Conservation (phyloP, 2,888 invertebrate species). For the Drosophila putrida region DNA sequence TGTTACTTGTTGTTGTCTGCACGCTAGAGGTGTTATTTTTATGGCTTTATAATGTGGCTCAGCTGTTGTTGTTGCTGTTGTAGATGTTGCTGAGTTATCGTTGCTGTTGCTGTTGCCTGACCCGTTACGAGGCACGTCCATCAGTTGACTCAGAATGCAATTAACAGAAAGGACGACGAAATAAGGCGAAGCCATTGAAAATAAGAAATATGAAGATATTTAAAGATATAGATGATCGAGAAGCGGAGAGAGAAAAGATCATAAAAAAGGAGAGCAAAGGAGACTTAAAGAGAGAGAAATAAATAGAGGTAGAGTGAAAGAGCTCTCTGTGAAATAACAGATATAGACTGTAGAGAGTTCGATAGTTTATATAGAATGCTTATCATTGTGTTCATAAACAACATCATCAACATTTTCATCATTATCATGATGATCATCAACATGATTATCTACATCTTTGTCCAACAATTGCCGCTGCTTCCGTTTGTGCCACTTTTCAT, state of each 20-base stretch:
- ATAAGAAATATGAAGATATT: neutral
- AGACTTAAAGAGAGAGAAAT: neutral
- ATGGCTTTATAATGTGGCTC: constrained; percentile 76
- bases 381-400: too few relatives aligned
- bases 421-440: neutral
- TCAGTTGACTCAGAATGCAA: constrained; percentile 57
- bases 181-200: constrained; percentile 23
- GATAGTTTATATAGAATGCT: too few relatives aligned
- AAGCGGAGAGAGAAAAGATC: neutral
- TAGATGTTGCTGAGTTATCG: constrained; percentile 10
- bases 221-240: too few relatives aligned
- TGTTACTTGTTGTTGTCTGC: constrained; percentile 33
- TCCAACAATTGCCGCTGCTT: constrained; percentile 42
- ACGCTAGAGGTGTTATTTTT: constrained; percentile 73
- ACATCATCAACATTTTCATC: neutral
- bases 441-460: neutral
- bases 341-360: neutral
- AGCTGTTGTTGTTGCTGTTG: constrained; percentile 23
- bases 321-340: neutral
- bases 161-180: constrained; percentile 31
- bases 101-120: constrained; percentile 17
- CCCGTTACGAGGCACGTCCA: constrained; percentile 60
- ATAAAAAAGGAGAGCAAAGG: neutral
- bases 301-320: neutral
- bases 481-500: constrained; percentile 69